These are phyloP conservation scores for Sinosuthora webbiana DNA, from an alignment of 2,113 vertebrate species.

Conservation along the genomic window DNA sequence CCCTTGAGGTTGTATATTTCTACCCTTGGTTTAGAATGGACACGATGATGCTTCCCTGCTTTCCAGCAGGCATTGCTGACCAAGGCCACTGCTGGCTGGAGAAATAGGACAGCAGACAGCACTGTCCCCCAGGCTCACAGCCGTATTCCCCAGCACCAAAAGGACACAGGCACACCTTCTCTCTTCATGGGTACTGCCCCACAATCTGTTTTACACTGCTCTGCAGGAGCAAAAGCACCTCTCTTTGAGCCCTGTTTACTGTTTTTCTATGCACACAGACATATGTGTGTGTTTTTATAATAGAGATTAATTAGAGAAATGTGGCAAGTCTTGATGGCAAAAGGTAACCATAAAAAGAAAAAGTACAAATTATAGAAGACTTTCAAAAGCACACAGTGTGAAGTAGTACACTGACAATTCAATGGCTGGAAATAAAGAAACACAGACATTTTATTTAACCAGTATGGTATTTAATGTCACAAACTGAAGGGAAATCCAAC, in stretches of 20 bases:
- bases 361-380: neutral
- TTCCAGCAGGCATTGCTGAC: neutral
- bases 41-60: neutral
- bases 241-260: neutral
- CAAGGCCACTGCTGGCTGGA: neutral
- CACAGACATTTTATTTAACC: neutral
- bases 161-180: neutral
- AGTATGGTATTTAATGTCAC: neutral
- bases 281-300: neutral
- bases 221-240: neutral
- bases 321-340: neutral
- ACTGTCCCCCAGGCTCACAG: neutral
- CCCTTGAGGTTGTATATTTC: neutral
- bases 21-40: neutral
- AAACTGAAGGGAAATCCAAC: slow-evolving; percentile 44
- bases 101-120: neutral
- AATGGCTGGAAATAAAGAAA: slow-evolving; percentile 11
- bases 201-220: neutral
- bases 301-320: slow-evolving; percentile 30
- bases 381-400: neutral
- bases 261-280: neutral
- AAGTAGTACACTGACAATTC: neutral
- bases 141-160: rapidly evolving
- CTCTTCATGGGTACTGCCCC: neutral
- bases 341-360: neutral